These are phyloP conservation scores for Pollenia angustigena DNA, from an alignment of 2,888 invertebrate genomes.

Conservation along the genomic window DNA sequence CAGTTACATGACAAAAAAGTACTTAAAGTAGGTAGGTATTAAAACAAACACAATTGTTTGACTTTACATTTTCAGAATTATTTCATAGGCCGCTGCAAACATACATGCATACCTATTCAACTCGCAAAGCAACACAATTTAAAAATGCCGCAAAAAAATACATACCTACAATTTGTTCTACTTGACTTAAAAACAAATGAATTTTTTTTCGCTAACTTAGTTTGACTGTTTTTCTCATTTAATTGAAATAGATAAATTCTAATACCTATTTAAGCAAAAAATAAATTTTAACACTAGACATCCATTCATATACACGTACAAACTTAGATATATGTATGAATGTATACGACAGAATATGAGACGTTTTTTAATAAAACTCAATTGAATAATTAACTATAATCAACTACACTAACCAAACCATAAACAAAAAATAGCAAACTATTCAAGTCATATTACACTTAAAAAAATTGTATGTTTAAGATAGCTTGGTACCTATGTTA, in stretches of 20 bases:
- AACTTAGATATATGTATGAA: too few species aligned
- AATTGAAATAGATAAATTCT: slow-evolving; percentile 50
- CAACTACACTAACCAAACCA: slow-evolving; percentile 55
- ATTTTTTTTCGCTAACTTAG: neutral
- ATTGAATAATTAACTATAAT: slow-evolving; percentile 82
- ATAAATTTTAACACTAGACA: slow-evolving; percentile 47
- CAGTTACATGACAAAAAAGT: slow-evolving; percentile 1
- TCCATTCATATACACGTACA: neutral
- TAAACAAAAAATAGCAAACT: neutral
- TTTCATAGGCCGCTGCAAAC: neutral
- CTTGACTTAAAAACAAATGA: slow-evolving; percentile 9
- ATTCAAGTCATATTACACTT: slow-evolving; percentile 46
- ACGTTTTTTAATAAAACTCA: slow-evolving; percentile 79
- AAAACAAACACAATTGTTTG: slow-evolving; percentile 1
- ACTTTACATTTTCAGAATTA: neutral
- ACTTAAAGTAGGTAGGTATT: neutral
- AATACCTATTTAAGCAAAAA: slow-evolving; percentile 37
- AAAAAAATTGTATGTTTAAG: slow-evolving; percentile 34
- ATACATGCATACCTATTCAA: neutral
- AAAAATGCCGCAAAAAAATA: slow-evolving; percentile 18
- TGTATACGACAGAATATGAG: slow-evolving; percentile 7
- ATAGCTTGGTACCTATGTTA: neutral
- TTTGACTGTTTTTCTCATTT: slow-evolving; percentile 26
- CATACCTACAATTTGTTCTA: neutral
- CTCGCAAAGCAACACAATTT: neutral